phyloP scores from a whole-genome alignment of 1,140 invertebrate species.

The Trypoxylus dichotomus region DNA sequence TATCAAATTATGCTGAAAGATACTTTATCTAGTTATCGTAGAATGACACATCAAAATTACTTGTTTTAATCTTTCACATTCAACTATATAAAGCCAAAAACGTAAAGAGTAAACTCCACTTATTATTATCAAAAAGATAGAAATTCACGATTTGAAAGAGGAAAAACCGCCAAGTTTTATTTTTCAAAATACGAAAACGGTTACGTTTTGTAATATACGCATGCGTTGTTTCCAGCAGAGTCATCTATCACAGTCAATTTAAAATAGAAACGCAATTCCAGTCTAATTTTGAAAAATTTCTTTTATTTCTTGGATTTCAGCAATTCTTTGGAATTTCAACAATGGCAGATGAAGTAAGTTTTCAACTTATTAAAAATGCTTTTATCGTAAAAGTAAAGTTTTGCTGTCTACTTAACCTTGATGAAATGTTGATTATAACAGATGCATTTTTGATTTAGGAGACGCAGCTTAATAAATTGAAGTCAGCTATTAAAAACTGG shows the following conservation, averaged over 20 bases:
- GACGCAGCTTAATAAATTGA: slow-evolving; percentile 58
- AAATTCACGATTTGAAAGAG: background rate
- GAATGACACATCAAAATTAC: background rate
- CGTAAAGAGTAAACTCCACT: background rate
- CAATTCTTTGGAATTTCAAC: background rate
- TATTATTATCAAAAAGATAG: background rate
- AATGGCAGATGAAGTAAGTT: slow-evolving; percentile 30
- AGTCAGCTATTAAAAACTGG: slow-evolving; percentile 79
- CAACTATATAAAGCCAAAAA: background rate
- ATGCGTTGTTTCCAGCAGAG: background rate
- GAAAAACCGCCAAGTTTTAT: background rate
- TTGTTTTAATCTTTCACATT: background rate
- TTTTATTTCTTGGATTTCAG: background rate
- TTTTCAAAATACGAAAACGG: background rate
- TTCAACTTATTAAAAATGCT: background rate
- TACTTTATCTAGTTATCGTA: no score
- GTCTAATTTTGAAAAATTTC: background rate
- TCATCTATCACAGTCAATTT: background rate
- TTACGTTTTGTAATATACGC: background rate
- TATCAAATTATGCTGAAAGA: no score
- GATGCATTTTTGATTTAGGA: background rate
- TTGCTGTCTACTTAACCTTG: background rate
- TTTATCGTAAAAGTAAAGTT: background rate
- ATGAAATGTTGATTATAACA: background rate
- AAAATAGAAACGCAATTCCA: background rate